Evolutionary conservation across 2,113 vertebrate genomes (phyloP), one percentile per base, ranked within the genome.

Genomic region (Talpa occidentalis): DNA sequence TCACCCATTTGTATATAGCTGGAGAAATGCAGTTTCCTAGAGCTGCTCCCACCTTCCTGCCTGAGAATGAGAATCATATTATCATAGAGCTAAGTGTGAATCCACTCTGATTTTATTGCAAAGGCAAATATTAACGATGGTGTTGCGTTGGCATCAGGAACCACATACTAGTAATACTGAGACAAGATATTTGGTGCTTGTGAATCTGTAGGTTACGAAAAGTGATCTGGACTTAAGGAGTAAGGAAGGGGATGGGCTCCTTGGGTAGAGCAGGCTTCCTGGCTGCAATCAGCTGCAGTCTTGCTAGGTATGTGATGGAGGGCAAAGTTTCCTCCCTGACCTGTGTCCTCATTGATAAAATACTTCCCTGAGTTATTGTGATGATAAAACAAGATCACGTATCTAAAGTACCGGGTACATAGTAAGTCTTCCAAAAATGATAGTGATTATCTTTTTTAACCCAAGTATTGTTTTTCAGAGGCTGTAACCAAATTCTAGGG

Each of bases 391-490:
- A 35, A 67, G 15, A 87, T 35, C 28, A 81, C 16, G 19, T 11
- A 74, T 69, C 30, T 14, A 52, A 74, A 82, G 17, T 26, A 7
- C n/a, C 28, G 30, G 11, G 22, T 16, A 54, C 22, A 10, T 24
- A 47, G 0, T 42, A 52, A 93, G 37, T 83, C 81, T 12, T 91
- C 47, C 14, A 17, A 54, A 54, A 49, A 64, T 4, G 35, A 22
- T 40, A 54, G 22, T 49, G 52, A 66, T 67, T 62, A 74, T 74
- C 70, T 77, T 83, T 69, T 70, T 6, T 26, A 86, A 67, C 93
- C 90, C n/a, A 60, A 60, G 42, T 94, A 72, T 64, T 86, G 60
- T 60, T 77, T 96, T 88, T 90, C 59, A 91, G 77, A 49, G 4
- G 72, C 22, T 86, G 17, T 21, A 80, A 93, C 26, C 40, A 83